A percentile compares a stretch with the other conserved stretches of the same genome.
phyloP scores from a whole-genome alignment of 2,888 invertebrate genomes.

The Rhamnusium bicolor region DNA sequence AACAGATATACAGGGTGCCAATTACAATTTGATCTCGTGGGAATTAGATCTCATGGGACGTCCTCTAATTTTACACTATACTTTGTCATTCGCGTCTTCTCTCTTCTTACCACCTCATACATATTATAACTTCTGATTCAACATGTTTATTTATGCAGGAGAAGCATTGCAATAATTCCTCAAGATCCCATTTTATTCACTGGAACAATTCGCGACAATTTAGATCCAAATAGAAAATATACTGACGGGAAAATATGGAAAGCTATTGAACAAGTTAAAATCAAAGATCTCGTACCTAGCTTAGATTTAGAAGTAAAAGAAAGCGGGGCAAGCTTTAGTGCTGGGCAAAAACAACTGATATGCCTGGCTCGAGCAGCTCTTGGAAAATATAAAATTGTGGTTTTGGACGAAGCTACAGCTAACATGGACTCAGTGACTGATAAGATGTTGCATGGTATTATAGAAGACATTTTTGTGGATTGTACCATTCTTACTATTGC shows the following conservation, averaged over 20 bases:
- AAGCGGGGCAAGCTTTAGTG: conserved; percentile 63
- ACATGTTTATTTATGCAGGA: conserved; percentile 59
- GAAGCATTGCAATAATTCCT: conserved; percentile 71
- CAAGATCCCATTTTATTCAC: conserved; percentile 72
- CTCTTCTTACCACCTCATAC: too few relatives aligned
- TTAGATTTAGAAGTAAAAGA: conserved; percentile 52
- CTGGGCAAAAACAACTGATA: conserved; percentile 74
- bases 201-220: conserved; percentile 72
- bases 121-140: too few relatives aligned
- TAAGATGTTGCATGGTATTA: conserved; percentile 72
- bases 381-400: conserved; percentile 70
- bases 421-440: conserved; percentile 73
- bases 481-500: conserved; percentile 73
- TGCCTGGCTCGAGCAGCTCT: conserved; percentile 74
- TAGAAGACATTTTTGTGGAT: conserved; percentile 70
- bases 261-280: conserved; percentile 64
- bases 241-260: conserved; percentile 56
- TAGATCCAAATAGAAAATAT: conserved; percentile 54
- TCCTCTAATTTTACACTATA: too few relatives aligned
- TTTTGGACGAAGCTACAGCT: conserved; percentile 75
- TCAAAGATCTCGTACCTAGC: conserved; percentile 62
- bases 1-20: too few relatives aligned
- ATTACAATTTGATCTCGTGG: too few relatives aligned
- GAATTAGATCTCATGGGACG: too few relatives aligned
- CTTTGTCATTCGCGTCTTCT: too few relatives aligned